phyloP scores from a whole-genome alignment of 2,113 vertebrate species.

The Oncorhynchus keta region DNA sequence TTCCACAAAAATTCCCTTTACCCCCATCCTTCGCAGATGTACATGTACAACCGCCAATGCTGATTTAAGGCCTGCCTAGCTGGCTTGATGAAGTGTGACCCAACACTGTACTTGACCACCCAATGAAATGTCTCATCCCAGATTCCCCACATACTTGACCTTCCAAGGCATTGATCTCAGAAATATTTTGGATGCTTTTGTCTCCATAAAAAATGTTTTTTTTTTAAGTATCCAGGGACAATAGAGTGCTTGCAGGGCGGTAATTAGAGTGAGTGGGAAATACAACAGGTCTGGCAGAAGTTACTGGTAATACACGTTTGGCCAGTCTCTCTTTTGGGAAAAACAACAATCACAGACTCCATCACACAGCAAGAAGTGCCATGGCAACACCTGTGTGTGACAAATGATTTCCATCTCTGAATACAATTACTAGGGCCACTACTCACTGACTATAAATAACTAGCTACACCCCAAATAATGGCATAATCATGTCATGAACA shows the following conservation, averaged over 20 bases:
- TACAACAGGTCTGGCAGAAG: slow-evolving; percentile 49
- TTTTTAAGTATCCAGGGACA: slow-evolving; percentile 21
- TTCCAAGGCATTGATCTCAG: slow-evolving; percentile 51
- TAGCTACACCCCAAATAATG: too few relatives aligned
- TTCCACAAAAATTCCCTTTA: not conserved
- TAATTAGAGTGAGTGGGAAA: slow-evolving; percentile 26
- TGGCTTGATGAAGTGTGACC: not conserved
- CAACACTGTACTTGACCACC: not conserved
- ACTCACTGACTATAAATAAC: too few relatives aligned
- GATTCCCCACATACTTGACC: slow-evolving; percentile 48
- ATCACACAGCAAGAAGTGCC: slow-evolving; percentile 37
- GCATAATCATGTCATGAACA: too few relatives aligned
- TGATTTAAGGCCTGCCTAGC: not conserved
- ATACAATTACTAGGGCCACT: not conserved
- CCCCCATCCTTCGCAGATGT: not conserved
- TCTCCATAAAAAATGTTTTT: not conserved
- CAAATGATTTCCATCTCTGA: slow-evolving; percentile 19
- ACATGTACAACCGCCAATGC: not conserved
- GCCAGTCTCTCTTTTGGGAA: slow-evolving; percentile 51
- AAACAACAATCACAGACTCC: slow-evolving; percentile 39
- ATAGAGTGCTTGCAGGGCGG: slow-evolving; percentile 43
- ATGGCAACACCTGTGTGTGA: not conserved
- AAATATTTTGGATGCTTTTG: slow-evolving; percentile 55
- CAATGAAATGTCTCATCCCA: slow-evolving; percentile 10
- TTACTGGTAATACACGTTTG: slow-evolving; percentile 68